Percentiles rank a stretch among this genome's conserved stretches.
Conservation (phyloP, 2,888 invertebrate genomes). For the Sussaba pulchella region DNA sequence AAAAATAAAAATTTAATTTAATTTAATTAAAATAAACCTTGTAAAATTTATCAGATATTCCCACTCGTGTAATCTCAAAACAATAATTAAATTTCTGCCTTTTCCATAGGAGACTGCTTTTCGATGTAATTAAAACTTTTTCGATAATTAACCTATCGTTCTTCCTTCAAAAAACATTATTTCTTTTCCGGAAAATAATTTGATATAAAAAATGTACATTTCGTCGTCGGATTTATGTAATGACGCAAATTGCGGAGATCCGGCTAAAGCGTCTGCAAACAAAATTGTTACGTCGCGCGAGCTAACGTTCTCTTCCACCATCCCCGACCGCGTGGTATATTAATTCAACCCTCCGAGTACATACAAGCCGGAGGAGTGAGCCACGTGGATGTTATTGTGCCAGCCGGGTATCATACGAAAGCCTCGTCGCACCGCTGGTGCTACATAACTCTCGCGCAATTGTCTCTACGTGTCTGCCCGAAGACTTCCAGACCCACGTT, state of each 20-base stretch:
- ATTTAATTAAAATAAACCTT: no score
- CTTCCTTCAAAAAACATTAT: no score
- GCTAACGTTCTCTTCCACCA: no score
- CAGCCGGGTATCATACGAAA: constrained; percentile 27
- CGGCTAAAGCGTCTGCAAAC: constrained; percentile 47
- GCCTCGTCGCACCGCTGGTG: constrained; percentile 41
- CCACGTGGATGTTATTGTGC: neutral
- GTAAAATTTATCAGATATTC: no score
- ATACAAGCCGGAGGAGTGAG: constrained; percentile 22
- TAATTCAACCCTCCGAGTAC: constrained; percentile 51
- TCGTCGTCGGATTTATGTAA: constrained; percentile 17
- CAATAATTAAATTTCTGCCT: no score
- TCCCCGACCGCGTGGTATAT: no score
- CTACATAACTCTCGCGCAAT: constrained; percentile 12
- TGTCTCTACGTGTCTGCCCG: constrained; percentile 25
- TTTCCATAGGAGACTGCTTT: no score
- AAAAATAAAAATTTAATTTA: no score
- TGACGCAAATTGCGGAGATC: constrained; percentile 58
- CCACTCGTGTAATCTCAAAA: no score
- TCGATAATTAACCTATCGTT: no score
- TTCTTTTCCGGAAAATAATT: neutral
- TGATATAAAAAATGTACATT: neutral
- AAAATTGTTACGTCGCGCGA: neutral
- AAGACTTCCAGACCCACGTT: constrained; percentile 45
- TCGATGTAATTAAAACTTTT: no score